Conservation (phyloP, 2,113 vertebrate genomes). For the Solea senegalensis region DNA sequence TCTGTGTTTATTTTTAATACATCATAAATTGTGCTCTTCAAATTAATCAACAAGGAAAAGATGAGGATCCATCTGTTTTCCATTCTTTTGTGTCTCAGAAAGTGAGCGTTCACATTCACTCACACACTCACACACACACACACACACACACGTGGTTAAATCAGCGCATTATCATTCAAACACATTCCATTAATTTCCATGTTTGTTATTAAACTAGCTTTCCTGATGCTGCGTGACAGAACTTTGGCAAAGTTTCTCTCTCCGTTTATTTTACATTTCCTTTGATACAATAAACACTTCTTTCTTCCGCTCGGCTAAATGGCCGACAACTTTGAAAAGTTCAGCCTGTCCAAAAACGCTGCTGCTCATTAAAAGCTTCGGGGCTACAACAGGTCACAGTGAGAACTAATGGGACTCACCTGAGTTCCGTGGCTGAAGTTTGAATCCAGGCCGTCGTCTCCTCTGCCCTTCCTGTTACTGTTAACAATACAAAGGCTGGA, state of each 20-base stretch:
- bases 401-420: too few relatives aligned
- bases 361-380: not conserved
- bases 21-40: not conserved
- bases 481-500: not conserved
- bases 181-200: not conserved
- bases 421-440: too few relatives aligned
- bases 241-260: conserved; percentile 6
- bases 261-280: conserved; percentile 32
- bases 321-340: not conserved
- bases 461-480: not conserved
- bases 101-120: too few relatives aligned
- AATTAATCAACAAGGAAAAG: conserved; percentile 29
- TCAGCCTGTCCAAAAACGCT: not conserved
- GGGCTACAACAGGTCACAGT: not conserved
- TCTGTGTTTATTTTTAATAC: conserved; percentile 12
- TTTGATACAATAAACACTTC: conserved; percentile 18
- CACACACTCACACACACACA: not conserved
- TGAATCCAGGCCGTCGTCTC: not conserved
- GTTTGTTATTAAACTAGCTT: not conserved
- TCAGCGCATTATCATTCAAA: not conserved
- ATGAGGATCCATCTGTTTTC: not conserved
- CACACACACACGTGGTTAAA: not conserved
- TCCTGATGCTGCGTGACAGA: not conserved
- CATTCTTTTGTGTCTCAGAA: too few relatives aligned
- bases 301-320: not conserved